phyloP scores from a whole-genome alignment of 2,888 invertebrate species.

The Rhyacophila evoluta region DNA sequence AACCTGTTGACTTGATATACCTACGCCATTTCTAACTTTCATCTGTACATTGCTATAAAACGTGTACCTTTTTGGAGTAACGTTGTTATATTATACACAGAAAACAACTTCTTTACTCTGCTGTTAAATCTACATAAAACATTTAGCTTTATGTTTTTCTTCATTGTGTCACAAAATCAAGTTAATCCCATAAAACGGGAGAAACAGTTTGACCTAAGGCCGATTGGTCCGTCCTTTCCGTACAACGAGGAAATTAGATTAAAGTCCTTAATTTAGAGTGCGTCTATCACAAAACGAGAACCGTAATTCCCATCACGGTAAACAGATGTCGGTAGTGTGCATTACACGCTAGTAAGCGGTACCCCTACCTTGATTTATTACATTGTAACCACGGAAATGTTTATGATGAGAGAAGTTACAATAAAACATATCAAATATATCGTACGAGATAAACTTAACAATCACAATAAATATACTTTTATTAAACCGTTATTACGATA shows the following conservation, averaged over 20 bases:
- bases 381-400: neutral
- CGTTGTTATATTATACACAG: too few relatives aligned
- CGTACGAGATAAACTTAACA: too few relatives aligned
- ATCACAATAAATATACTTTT: too few relatives aligned
- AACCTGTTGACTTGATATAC: too few relatives aligned
- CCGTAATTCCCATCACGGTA: constrained; percentile 29
- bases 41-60: too few relatives aligned
- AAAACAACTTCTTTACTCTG: neutral
- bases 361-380: neutral
- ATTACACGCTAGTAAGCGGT: constrained; percentile 9
- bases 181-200: neutral
- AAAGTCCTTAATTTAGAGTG: constrained; percentile 33
- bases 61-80: too few relatives aligned
- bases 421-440: neutral
- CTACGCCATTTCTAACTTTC: too few relatives aligned
- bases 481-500: too few relatives aligned
- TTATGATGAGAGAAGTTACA: neutral
- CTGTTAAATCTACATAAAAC: constrained; percentile 12
- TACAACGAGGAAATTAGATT: constrained; percentile 36
- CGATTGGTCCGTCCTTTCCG: constrained; percentile 22
- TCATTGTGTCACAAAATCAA: neutral
- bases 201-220: constrained; percentile 32
- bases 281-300: constrained; percentile 8
- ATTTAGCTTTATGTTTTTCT: constrained; percentile 25
- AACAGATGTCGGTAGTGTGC: constrained; percentile 36